Conservation (phyloP, 1,140 invertebrate genomes). For the Saccostrea glomerata region DNA sequence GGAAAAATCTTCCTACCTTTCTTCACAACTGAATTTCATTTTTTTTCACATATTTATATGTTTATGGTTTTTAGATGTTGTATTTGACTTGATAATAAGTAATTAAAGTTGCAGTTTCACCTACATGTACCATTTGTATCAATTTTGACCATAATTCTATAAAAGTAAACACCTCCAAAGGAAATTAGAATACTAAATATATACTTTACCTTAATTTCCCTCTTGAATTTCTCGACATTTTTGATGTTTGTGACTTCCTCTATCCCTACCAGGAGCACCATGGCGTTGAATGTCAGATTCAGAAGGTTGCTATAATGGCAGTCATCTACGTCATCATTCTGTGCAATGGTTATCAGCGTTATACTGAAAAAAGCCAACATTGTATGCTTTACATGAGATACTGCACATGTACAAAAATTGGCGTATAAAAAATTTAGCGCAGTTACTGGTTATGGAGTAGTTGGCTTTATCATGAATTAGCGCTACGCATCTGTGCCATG, state of each 20-base stretch:
- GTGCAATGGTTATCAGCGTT: conserved; percentile 77
- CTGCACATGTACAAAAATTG: too few relatives aligned
- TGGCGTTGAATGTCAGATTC: conserved; percentile 86
- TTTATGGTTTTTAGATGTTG: not conserved
- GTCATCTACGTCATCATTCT: conserved; percentile 76
- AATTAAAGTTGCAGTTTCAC: not conserved
- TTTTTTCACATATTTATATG: not conserved
- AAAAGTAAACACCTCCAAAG: not conserved
- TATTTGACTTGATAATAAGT: not conserved
- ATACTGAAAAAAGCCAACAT: conserved; percentile 70
- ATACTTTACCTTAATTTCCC: conserved; percentile 84
- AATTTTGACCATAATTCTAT: not conserved
- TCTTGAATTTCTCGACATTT: conserved; percentile 89
- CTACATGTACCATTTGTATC: not conserved
- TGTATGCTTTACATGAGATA: too few relatives aligned
- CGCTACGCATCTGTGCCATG: too few relatives aligned
- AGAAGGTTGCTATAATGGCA: conserved; percentile 81
- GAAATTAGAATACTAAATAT: not conserved
- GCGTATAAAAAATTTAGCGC: too few relatives aligned
- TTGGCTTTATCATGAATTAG: too few relatives aligned
- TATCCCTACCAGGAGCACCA: conserved; percentile 88
- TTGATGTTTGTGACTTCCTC: conserved; percentile 87
- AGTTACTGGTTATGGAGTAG: too few relatives aligned
- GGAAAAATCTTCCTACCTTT: not conserved
- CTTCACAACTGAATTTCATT: not conserved